These are phyloP conservation scores for Wiebesia pumilae DNA, from an alignment of 1,140 invertebrate species.

Conservation along the genomic window DNA sequence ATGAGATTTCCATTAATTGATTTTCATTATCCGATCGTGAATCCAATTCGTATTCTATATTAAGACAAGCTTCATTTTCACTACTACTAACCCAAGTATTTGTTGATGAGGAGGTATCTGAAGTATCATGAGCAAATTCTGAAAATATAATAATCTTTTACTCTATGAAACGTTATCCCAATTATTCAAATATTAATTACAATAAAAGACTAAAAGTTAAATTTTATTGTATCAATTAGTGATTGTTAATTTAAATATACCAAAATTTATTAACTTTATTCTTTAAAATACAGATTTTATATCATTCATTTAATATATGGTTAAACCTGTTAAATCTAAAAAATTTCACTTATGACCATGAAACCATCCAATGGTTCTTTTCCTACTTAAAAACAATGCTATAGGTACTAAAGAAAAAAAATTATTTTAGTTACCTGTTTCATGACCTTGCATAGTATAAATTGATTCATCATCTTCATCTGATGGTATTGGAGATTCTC, in stretches of 20 bases:
- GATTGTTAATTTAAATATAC: no score
- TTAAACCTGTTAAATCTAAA: no score
- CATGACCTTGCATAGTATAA: conserved; percentile 60
- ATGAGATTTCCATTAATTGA: conserved; percentile 41
- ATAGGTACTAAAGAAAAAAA: neutral
- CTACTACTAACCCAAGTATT: conserved; percentile 42
- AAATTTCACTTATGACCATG: no score
- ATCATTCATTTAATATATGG: no score
- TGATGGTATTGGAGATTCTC: conserved; percentile 58
- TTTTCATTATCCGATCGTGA: conserved; percentile 54
- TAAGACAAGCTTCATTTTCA: conserved; percentile 48
- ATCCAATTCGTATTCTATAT: conserved; percentile 58
- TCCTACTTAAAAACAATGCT: neutral
- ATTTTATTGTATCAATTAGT: no score
- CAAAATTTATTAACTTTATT: no score
- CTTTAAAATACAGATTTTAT: no score
- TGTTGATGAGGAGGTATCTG: conserved; percentile 57
- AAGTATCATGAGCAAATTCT: conserved; percentile 60
- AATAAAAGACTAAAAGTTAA: no score
- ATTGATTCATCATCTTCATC: conserved; percentile 64
- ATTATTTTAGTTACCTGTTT: conserved; percentile 57
- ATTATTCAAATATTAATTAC: neutral
- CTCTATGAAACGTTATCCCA: no score
- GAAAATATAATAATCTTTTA: conserved; percentile 4
- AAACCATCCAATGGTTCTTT: no score